Conservation (phyloP, 1,140 invertebrate genomes). For the Dinothrombium tinctorium region DNA sequence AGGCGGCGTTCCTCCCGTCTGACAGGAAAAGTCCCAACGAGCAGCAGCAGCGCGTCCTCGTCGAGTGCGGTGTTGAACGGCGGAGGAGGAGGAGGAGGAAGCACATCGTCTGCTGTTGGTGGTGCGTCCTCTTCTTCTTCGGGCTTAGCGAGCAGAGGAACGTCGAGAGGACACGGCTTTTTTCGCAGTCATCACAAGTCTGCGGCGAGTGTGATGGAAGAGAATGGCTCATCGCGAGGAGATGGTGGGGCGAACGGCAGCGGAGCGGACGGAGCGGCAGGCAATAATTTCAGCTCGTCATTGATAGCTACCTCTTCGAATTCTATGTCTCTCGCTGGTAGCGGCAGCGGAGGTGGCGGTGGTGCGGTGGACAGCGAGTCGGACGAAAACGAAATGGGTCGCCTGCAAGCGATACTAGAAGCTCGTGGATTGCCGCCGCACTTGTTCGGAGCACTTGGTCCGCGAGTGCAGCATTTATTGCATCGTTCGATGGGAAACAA, state of each 20-base stretch:
- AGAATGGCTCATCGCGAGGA: neutral
- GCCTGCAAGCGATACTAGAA: slow-evolving; percentile 43
- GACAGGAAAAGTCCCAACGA: neutral
- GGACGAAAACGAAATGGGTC: slow-evolving; percentile 25
- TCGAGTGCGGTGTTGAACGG: neutral
- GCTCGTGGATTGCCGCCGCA: slow-evolving; percentile 80
- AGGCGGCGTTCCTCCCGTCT: slow-evolving; percentile 6
- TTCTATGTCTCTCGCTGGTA: neutral
- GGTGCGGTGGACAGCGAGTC: neutral
- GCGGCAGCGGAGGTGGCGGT: neutral
- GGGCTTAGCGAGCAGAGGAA: neutral
- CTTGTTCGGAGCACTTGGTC: slow-evolving; percentile 75
- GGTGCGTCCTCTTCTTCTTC: neutral
- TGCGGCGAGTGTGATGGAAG: neutral
- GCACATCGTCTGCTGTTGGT: slow-evolving; percentile 15
- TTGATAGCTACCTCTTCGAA: neutral
- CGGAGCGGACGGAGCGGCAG: neutral
- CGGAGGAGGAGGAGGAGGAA: neutral
- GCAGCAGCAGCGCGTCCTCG: neutral
- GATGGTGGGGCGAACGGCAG: neutral
- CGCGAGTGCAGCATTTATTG: slow-evolving; percentile 87
- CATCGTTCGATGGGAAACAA: slow-evolving; percentile 63
- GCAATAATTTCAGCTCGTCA: neutral
- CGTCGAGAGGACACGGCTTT: neutral
- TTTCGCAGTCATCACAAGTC: neutral